Conservation (phyloP, 2,888 invertebrate species). For the Cheilosia variabilis region DNA sequence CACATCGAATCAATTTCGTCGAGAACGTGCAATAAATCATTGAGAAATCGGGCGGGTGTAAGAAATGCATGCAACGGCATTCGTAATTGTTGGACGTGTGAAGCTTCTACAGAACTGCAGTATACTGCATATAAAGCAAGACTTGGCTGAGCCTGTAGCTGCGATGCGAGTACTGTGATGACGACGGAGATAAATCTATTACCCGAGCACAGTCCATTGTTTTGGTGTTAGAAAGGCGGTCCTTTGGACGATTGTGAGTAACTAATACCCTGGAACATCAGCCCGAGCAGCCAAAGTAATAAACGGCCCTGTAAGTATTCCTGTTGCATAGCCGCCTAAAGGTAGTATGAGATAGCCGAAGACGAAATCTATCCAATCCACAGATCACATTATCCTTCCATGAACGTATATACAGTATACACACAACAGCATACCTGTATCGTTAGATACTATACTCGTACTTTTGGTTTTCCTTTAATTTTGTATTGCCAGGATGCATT, state of each 20-base stretch:
- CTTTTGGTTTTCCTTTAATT: constrained; percentile 3
- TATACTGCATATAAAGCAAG: constrained; percentile 30
- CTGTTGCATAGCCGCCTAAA: constrained; percentile 48
- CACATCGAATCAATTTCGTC: constrained; percentile 77
- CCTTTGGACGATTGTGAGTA: constrained; percentile 29
- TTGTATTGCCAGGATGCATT: constrained; percentile 26
- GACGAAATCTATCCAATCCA: constrained; percentile 49
- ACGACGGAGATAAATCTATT: constrained; percentile 67
- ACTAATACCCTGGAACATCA: constrained; percentile 37
- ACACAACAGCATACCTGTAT: not conserved
- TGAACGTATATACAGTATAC: not conserved
- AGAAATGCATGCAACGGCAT: constrained; percentile 49
- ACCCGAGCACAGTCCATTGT: constrained; percentile 44
- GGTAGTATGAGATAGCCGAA: constrained; percentile 46
- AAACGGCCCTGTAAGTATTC: constrained; percentile 27
- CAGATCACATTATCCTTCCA: constrained; percentile 18
- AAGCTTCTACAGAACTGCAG: constrained; percentile 44
- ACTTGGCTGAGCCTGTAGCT: constrained; percentile 19
- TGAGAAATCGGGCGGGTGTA: constrained; percentile 74
- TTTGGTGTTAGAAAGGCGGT: constrained; percentile 70
- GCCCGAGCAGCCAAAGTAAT: constrained; percentile 17
- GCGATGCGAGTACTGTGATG: constrained; percentile 2
- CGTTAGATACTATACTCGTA: constrained; percentile 26
- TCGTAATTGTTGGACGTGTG: constrained; percentile 50
- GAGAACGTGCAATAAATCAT: constrained; percentile 77